Evolutionary conservation across 2,113 vertebrate genomes (phyloP).

Genomic region (Merops nubicus): DNA sequence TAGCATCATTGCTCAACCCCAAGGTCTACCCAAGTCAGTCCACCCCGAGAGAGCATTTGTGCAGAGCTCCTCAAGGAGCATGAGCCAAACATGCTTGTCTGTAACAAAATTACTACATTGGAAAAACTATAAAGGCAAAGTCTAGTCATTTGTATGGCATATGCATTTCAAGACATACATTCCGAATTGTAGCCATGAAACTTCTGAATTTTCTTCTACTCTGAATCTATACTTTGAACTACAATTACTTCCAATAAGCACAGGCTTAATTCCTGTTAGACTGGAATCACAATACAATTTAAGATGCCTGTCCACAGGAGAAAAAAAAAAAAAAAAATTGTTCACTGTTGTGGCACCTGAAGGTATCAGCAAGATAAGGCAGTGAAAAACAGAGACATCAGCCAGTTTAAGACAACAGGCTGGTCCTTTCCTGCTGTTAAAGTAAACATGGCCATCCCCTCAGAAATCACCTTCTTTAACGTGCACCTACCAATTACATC

Average conservation of each 20-base stretch:
- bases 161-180: not conserved
- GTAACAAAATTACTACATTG: not conserved
- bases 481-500: not conserved
- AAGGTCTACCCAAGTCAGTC: not conserved
- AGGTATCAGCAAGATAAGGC: not conserved
- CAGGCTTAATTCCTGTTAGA: not conserved
- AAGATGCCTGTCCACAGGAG: not conserved
- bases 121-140: not conserved
- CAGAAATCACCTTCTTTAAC: not conserved
- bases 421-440: not conserved
- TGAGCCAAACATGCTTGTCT: fast-evolving
- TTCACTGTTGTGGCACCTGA: not conserved
- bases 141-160: not conserved
- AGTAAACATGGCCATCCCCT: not conserved
- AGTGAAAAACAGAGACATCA: not conserved
- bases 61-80: not conserved
- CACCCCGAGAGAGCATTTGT: not conserved
- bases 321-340: not conserved
- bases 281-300: not conserved
- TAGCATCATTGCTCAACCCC: not conserved
- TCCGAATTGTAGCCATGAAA: not conserved
- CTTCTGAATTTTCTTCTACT: not conserved
- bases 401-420: not conserved
- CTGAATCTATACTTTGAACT: not conserved
- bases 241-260: not conserved